phyloP scores from a whole-genome alignment of 1,140 invertebrate species.

The Bombus vancouverensis region DNA sequence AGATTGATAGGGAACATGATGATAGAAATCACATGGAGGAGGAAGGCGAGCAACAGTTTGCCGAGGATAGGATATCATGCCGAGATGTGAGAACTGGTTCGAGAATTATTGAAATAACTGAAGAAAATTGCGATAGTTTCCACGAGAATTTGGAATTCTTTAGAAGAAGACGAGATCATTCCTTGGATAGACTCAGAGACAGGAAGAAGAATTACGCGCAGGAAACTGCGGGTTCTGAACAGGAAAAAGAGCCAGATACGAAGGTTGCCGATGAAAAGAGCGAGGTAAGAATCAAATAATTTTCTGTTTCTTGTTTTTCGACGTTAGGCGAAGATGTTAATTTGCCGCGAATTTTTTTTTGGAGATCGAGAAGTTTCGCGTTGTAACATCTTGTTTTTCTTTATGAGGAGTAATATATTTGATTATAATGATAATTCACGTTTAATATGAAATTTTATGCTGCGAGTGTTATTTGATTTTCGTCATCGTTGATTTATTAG shows the following conservation, averaged over 20 bases:
- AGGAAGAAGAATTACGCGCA: background rate
- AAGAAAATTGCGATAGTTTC: conserved; percentile 80
- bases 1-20: conserved; percentile 31
- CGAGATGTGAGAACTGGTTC: conserved; percentile 61
- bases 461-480: too few species aligned
- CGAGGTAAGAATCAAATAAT: conserved; percentile 25
- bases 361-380: background rate
- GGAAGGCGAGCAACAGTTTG: conserved; percentile 59
- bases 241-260: background rate
- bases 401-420: too few species aligned
- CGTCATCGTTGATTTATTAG: too few species aligned
- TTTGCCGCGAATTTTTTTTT: background rate
- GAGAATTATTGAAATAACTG: conserved; percentile 78
- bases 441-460: too few species aligned
- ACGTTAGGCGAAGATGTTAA: background rate
- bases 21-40: conserved; percentile 44
- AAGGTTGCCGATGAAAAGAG: conserved; percentile 3
- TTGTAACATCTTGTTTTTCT: background rate
- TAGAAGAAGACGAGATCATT: conserved; percentile 67
- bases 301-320: background rate
- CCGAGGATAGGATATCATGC: conserved; percentile 27
- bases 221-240: background rate
- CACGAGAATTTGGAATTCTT: conserved; percentile 80
- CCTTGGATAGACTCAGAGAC: conserved; percentile 24
- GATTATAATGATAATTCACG: too few species aligned